Evolutionary conservation across 2,888 invertebrate genomes (phyloP), one percentile per base, ranked within the genome.

Genomic region (Ceramica pisi): DNA sequence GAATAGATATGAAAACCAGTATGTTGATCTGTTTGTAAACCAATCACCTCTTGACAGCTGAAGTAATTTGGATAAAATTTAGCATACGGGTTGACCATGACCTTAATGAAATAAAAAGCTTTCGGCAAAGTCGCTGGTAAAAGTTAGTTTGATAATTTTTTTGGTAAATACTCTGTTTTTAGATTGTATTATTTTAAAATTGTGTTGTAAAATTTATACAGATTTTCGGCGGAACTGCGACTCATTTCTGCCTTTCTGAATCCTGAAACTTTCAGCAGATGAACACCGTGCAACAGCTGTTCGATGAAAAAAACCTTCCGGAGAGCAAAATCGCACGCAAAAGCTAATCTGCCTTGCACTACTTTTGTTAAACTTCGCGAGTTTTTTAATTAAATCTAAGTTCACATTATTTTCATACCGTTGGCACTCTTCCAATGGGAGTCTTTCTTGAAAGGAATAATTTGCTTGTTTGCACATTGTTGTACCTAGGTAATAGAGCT

Each of bases 371-470:
- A 74, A 80, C 67, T 80, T 80, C 55, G 9, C 67, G 83, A 80
- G 67, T 84, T 84, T 84, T 82, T 84, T 81, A 81, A 81, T 81
- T 81, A 81, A 81, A 71, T 70, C 71, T 69, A 71, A 71, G 61
- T 71, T 66, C 19, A 62, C 57, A 69, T 81, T 48, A 81, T 69
- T 76, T 84, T 69, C 63, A 71, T 60, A 48, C 31, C 65, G 26
- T 68, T 81, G 77, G 80, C 75, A 55, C 16, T 31, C 46, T n/a
- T 66, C 81, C 83, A 83, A 48, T 46, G 12, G 2, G 41, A 12
- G n/a, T 59, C 44, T 60, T 48, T 65, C 61, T 35, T 62, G 21
- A 65, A 62, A 62, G 41, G 23, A 51, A 55, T 60, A 46, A 55
- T 64, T 64, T 48, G 38, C 50, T 56, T 64, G 21, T 65, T 65